Evolutionary conservation across 1,140 invertebrate genomes (phyloP).

Genomic region (Aphaenogaster floridana): DNA sequence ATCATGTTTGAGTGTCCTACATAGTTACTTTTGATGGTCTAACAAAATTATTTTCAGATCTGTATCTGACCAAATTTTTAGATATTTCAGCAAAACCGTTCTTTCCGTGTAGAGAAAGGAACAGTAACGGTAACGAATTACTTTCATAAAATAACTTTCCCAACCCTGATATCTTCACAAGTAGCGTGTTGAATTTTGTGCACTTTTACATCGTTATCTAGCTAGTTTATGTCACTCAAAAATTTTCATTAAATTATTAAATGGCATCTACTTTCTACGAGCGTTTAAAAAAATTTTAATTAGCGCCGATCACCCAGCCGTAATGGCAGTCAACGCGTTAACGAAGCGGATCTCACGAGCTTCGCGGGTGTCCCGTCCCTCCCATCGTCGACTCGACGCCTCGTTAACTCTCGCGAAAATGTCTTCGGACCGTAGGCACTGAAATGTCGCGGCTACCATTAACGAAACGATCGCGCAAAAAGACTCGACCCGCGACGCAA

Average conservation of each 20-base stretch:
- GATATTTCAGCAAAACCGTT: no score
- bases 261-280: neutral
- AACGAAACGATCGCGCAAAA: constrained; percentile 65
- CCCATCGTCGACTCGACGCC: neutral
- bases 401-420: constrained; percentile 66
- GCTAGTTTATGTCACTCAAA: neutral
- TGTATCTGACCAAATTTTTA: no score
- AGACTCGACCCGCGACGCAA: constrained; percentile 61
- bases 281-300: neutral
- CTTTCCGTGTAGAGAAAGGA: no score
- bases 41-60: no score
- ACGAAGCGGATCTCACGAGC: constrained; percentile 4
- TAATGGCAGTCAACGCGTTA: neutral
- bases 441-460: constrained; percentile 76
- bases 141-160: no score
- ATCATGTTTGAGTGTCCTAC: no score
- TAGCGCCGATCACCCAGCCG: neutral
- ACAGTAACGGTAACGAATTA: no score
- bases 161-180: no score
- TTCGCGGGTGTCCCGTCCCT: neutral
- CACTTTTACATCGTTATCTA: neutral
- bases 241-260: neutral
- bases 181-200: no score
- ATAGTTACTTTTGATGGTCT: no score
- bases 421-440: constrained; percentile 21